These are phyloP conservation scores for Chrosomus eos DNA, from an alignment of 2,797 vertebrate genomes.

Conservation along the genomic window DNA sequence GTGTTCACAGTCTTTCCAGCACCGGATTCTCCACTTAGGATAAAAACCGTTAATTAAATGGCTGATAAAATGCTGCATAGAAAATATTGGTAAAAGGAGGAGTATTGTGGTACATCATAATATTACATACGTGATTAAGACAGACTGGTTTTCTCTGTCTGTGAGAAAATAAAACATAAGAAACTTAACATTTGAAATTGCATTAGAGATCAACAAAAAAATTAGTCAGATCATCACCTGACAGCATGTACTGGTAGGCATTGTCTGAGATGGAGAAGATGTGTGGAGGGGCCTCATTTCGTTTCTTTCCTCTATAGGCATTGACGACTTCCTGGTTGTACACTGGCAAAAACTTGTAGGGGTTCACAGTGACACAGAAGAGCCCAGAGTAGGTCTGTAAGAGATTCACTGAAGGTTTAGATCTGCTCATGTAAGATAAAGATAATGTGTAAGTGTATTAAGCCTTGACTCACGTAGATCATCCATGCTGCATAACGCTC, in stretches of 20 bases:
- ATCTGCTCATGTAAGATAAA: not conserved
- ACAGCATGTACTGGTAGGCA: constrained; percentile 81
- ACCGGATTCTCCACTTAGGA: constrained; percentile 81
- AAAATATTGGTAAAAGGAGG: not conserved
- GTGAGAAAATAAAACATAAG: constrained; percentile 37
- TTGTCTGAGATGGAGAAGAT: constrained; percentile 83
- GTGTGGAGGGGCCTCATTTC: constrained; percentile 77
- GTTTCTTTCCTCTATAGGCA: constrained; percentile 79
- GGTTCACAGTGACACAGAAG: constrained; percentile 80
- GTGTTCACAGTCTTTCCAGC: constrained; percentile 86
- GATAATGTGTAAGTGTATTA: not conserved
- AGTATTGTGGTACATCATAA: not conserved
- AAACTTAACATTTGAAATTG: not conserved
- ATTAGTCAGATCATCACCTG: constrained; percentile 62
- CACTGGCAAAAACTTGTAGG: constrained; percentile 78
- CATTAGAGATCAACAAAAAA: not conserved
- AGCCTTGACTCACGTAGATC: not conserved
- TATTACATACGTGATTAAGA: constrained; percentile 74
- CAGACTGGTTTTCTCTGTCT: constrained; percentile 80
- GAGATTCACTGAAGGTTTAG: not conserved
- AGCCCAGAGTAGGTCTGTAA: constrained; percentile 67
- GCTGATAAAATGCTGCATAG: not conserved
- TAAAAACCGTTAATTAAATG: not conserved
- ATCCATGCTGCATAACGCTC: not conserved
- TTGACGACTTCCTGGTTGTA: constrained; percentile 67